phyloP scores from a whole-genome alignment of 53 echinoderm and acorn worm genomes.

The Glandiceps talaboti region DNA sequence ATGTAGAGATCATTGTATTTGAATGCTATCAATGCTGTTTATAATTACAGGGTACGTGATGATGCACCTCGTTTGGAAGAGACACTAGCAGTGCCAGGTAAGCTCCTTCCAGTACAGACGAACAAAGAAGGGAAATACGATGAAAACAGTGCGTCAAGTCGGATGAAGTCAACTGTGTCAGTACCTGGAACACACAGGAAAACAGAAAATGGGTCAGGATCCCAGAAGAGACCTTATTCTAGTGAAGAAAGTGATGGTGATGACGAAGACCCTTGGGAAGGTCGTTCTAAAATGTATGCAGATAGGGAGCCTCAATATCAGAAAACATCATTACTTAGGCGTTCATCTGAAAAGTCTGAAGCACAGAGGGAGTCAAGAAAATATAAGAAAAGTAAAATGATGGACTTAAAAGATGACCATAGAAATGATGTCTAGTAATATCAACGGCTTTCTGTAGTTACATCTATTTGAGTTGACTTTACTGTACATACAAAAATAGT shows the following conservation, averaged over 20 bases:
- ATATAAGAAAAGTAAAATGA: not conserved
- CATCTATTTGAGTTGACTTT: too few relatives aligned
- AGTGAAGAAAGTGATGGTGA: not conserved
- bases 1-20: not conserved
- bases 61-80: not conserved
- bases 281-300: not conserved
- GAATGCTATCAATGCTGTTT: not conserved
- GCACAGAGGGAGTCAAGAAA: not conserved
- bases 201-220: not conserved
- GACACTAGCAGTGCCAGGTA: not conserved
- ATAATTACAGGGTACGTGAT: not conserved
- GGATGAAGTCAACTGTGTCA: not conserved
- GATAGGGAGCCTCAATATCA: not conserved
- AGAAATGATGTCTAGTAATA: too few relatives aligned
- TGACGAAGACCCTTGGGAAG: not conserved
- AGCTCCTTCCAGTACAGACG: not conserved
- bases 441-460: too few relatives aligned
- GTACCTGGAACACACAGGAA: not conserved
- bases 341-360: not conserved
- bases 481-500: too few relatives aligned
- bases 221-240: not conserved
- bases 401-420: too few relatives aligned
- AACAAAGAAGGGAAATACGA: not conserved
- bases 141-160: not conserved
- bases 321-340: not conserved